Percentiles rank a stretch among this genome's conserved stretches.
Conservation (phyloP, 2,113 vertebrate species). For the Calypte anna region DNA sequence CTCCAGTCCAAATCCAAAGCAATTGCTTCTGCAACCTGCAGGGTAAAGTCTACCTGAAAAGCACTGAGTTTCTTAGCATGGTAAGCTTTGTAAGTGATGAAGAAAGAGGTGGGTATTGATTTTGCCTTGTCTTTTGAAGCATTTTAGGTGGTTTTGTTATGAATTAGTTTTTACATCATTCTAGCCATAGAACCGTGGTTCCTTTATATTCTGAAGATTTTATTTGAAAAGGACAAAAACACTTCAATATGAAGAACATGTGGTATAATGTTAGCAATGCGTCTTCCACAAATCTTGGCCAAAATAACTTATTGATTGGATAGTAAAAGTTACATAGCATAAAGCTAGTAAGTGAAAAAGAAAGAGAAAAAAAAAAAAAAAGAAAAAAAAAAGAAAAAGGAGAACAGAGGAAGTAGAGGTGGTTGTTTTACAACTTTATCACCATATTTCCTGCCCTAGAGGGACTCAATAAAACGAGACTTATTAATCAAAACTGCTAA, state of each 20-base stretch:
- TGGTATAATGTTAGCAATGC: not conserved
- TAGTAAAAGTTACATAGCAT: not conserved
- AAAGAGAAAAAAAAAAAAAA: no score
- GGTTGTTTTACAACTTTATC: not conserved
- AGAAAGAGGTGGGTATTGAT: not conserved
- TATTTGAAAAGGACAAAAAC: not conserved
- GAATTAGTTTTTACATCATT: not conserved
- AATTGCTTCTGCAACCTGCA: not conserved
- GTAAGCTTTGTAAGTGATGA: not conserved
- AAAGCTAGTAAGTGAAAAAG: not conserved
- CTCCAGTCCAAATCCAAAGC: not conserved
- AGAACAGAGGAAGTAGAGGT: not conserved
- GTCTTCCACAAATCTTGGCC: not conserved
- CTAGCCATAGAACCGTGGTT: not conserved
- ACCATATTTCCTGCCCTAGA: not conserved
- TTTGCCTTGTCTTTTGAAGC: not conserved
- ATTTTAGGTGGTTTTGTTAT: not conserved
- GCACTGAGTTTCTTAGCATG: not conserved
- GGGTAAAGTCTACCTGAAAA: not conserved
- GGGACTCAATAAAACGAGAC: not conserved
- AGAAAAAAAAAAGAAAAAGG: not conserved
- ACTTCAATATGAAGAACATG: not conserved
- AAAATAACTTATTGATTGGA: slow-evolving; percentile 3
- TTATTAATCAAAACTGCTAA: slow-evolving; percentile 34
- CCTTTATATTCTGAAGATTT: not conserved